Percentiles rank a stretch among this genome's conserved stretches.
phyloP scores from a whole-genome alignment of 2,888 invertebrate genomes.

The Aleiodes testaceus region DNA sequence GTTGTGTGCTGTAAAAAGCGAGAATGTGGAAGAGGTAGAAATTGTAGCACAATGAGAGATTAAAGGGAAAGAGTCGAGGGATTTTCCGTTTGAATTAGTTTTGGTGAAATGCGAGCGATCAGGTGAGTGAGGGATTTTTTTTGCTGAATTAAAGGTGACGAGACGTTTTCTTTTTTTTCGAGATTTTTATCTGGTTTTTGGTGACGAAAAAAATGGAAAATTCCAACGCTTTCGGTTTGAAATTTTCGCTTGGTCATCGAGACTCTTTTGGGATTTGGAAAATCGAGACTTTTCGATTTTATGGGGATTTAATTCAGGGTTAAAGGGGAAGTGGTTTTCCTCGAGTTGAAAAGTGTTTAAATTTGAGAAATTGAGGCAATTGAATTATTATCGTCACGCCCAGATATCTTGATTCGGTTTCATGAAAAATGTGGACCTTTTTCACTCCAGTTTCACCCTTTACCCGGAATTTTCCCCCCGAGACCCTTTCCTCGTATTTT shows the following conservation, averaged over 20 bases:
- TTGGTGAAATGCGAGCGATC: not conserved
- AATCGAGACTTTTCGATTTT: no score
- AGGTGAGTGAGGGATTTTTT: no score
- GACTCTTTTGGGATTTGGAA: not conserved
- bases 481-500: not conserved
- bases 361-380: slow-evolving; percentile 13
- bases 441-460: slow-evolving; percentile 2
- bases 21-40: slow-evolving; percentile 8
- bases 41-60: slow-evolving; percentile 17
- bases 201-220: no score
- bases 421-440: not conserved
- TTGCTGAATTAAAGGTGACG: no score
- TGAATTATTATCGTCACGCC: slow-evolving; percentile 32
- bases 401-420: slow-evolving; percentile 11
- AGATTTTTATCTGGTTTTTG: no score
- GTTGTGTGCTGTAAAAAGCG: not conserved
- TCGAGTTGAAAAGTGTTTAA: not conserved
- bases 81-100: slow-evolving; percentile 15
- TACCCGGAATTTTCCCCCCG: slow-evolving; percentile 10
- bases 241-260: slow-evolving; percentile 15
- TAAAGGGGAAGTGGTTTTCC: no score
- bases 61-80: not conserved
- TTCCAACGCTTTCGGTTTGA: no score
- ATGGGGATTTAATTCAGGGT: no score
- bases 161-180: no score